phyloP scores from a whole-genome alignment of 2,113 vertebrate species.

The Neodon shergylaensis region DNA sequence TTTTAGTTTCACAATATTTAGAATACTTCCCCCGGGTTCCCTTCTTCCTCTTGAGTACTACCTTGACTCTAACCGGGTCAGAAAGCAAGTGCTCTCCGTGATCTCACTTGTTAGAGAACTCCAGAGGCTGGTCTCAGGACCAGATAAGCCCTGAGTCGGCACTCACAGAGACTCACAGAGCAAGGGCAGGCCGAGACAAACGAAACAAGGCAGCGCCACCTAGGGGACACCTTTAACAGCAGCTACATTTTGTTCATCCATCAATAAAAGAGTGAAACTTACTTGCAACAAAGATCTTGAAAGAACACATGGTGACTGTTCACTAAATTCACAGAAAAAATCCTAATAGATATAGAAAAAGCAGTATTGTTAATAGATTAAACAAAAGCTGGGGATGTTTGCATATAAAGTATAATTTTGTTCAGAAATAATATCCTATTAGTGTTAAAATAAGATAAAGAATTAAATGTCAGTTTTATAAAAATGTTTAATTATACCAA shows the following conservation, averaged over 20 bases:
- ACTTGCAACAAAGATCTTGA: conserved; percentile 98
- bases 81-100: neutral
- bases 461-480: conserved; percentile 1
- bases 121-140: neutral
- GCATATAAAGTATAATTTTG: neutral
- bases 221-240: conserved; percentile 15
- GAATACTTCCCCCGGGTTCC: neutral
- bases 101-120: conserved; percentile 14
- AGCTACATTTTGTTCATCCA: conserved; percentile 7
- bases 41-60: neutral
- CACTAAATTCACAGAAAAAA: conserved; percentile 99
- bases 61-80: conserved; percentile 12
- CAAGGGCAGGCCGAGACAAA: neutral
- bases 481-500: neutral
- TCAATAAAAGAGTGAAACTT: conserved; percentile 74
- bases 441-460: conserved; percentile 43
- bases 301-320: conserved; percentile 98
- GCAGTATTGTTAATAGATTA: conserved; percentile 52
- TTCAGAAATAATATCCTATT: conserved; percentile 34
- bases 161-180: too few relatives aligned
- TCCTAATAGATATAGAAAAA: conserved; percentile 86
- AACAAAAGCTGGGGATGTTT: neutral
- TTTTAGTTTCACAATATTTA: conserved; percentile 42
- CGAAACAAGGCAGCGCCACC: neutral
- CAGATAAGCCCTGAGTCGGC: neutral